Percentiles rank a stretch among this genome's conserved stretches.
Evolutionary conservation across 2,797 vertebrate genomes (phyloP).

Genomic region (Nasua narica): DNA sequence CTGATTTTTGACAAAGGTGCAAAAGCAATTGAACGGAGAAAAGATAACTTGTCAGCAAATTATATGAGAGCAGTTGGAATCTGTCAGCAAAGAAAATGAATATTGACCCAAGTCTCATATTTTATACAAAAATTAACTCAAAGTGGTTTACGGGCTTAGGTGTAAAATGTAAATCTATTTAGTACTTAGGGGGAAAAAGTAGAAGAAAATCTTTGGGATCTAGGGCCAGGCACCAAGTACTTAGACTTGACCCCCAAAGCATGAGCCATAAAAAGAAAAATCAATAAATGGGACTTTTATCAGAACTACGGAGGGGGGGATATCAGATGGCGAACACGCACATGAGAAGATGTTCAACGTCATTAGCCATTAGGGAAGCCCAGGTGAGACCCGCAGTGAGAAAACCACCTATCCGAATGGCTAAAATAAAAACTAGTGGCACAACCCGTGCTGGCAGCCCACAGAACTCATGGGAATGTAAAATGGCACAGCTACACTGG

Average conservation of each 20-base stretch:
- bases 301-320: not conserved
- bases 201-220: not conserved
- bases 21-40: too few relatives aligned
- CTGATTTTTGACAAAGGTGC: not conserved
- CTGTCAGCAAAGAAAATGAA: too few relatives aligned
- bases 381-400: not conserved
- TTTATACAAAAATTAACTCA: not conserved
- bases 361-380: not conserved
- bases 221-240: not conserved
- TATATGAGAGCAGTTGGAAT: too few relatives aligned
- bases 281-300: not conserved
- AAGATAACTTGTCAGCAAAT: too few relatives aligned
- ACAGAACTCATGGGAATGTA: not conserved
- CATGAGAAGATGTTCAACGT: not conserved
- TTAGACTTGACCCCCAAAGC: not conserved
- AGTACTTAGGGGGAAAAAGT: not conserved
- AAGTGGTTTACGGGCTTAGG: not conserved
- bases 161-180: not conserved
- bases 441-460: not conserved
- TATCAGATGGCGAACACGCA: not conserved
- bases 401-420: not conserved
- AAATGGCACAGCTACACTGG: not conserved
- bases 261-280: slow-evolving; percentile 1
- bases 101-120: not conserved
- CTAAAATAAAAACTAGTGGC: not conserved